Percentiles rank a stretch among this genome's conserved stretches.
phyloP scores from a whole-genome alignment of 2,113 vertebrate genomes.

The Dunckerocampus dactyliophorus region DNA sequence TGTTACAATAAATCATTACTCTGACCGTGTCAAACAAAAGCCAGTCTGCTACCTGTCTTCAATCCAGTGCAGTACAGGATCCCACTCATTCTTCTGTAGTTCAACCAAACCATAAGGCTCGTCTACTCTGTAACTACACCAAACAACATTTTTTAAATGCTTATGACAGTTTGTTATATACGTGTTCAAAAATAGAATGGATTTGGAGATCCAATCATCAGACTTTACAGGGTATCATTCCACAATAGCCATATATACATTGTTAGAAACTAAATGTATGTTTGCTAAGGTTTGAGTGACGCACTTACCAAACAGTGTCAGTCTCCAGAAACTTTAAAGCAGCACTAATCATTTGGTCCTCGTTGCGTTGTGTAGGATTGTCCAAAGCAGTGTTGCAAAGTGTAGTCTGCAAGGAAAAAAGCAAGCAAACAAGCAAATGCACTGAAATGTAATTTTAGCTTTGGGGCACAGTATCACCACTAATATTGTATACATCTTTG shows the following conservation, averaged over 20 bases:
- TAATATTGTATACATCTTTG: neutral
- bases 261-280: neutral
- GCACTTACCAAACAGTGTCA: constrained; percentile 87
- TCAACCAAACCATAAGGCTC: constrained; percentile 87
- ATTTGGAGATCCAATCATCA: too few species aligned
- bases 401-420: constrained; percentile 76
- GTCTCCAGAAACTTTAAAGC: constrained; percentile 93
- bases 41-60: constrained; percentile 78
- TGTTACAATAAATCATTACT: neutral
- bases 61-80: constrained; percentile 87
- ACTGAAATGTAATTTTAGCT: neutral
- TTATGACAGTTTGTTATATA: too few species aligned
- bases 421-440: neutral
- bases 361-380: constrained; percentile 85
- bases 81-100: constrained; percentile 93
- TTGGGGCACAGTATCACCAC: neutral
- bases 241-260: too few species aligned
- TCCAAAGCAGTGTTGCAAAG: constrained; percentile 94
- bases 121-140: constrained; percentile 89
- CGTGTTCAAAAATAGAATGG: too few species aligned
- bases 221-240: too few species aligned
- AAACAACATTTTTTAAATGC: neutral
- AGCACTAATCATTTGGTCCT: constrained; percentile 82
- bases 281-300: neutral
- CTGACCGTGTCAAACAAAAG: neutral